A percentile compares a stretch with the other conserved stretches of the same genome.
Conservation (phyloP, 2,113 vertebrate genomes). For the Phrynosoma blainvillii region DNA sequence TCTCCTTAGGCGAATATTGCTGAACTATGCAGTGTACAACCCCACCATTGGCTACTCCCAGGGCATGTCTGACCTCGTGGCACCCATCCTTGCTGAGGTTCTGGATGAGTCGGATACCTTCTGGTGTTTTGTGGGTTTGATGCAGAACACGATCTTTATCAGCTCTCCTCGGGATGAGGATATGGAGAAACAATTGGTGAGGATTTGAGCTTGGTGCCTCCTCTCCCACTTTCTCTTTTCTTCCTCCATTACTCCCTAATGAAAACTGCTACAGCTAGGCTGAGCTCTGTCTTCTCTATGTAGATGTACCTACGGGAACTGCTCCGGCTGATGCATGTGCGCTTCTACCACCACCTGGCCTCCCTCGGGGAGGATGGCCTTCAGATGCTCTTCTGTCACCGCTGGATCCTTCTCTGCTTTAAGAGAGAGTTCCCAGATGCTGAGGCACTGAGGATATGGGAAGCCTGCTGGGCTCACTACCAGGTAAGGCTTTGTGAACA, state of each 20-base stretch:
- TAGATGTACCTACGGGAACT: conserved; percentile 95
- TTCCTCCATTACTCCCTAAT: background rate
- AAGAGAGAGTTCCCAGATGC: conserved; percentile 95
- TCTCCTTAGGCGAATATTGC: conserved; percentile 85
- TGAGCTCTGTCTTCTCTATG: background rate
- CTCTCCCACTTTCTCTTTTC: background rate
- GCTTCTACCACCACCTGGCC: conserved; percentile 92
- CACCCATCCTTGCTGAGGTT: conserved; percentile 92
- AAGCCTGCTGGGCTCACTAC: conserved; percentile 98
- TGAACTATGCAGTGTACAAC: conserved; percentile 96
- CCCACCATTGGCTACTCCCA: conserved; percentile 94
- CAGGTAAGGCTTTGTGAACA: conserved; percentile 78
- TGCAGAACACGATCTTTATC: conserved; percentile 98
- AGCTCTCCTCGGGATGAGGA: conserved; percentile 96
- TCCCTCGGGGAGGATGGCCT: conserved; percentile 92
- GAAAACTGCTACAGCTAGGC: background rate
- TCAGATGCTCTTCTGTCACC: conserved; percentile 98
- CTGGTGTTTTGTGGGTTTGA: conserved; percentile 98
- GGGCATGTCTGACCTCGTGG: conserved; percentile 97
- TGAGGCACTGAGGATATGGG: conserved; percentile 95
- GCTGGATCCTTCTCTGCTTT: conserved; percentile 98
- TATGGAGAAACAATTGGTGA: conserved; percentile 98
- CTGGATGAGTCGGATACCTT: conserved; percentile 96
- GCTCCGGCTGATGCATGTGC: conserved; percentile 86
- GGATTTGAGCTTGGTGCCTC: conserved; percentile 18